A percentile compares a stretch with the other conserved stretches of the same genome.
These are phyloP conservation scores for Tholera decimalis DNA, from an alignment of 2,888 invertebrate species.

Conservation along the genomic window DNA sequence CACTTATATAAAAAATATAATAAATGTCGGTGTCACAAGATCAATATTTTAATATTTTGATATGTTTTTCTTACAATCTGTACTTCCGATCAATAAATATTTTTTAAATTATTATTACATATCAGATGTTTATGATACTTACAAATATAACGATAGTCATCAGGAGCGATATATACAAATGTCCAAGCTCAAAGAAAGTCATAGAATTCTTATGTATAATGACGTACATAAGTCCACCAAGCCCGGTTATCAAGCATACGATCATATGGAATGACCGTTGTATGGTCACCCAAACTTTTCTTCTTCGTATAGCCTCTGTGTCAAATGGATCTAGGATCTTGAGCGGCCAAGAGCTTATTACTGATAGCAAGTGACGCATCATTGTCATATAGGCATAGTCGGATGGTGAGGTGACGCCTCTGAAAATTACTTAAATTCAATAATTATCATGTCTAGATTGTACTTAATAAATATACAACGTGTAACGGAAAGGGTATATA, in stretches of 20 bases:
- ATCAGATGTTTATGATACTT: too few species aligned
- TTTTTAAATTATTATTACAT: too few species aligned
- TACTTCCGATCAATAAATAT: too few species aligned
- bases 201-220: slow-evolving; percentile 1
- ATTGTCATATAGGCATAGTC: slow-evolving; percentile 25
- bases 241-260: accelerated
- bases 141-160: slow-evolving; percentile 10
- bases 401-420: neutral
- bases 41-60: too few species aligned
- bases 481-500: too few species aligned
- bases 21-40: too few species aligned
- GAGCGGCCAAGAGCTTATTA: slow-evolving; percentile 26
- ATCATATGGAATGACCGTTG: slow-evolving; percentile 12
- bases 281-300: slow-evolving; percentile 20
- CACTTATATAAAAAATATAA: too few species aligned
- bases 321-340: slow-evolving; percentile 8
- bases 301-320: neutral
- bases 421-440: slow-evolving; percentile 11
- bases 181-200: slow-evolving; percentile 36
- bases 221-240: neutral
- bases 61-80: too few species aligned
- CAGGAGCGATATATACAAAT: slow-evolving; percentile 26
- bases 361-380: slow-evolving; percentile 25
- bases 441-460: too few species aligned
- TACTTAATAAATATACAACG: too few species aligned